A percentile compares a stretch with the other conserved stretches of the same genome.
Conservation (phyloP, 2,113 vertebrate genomes). For the Pollachius pollachius region DNA sequence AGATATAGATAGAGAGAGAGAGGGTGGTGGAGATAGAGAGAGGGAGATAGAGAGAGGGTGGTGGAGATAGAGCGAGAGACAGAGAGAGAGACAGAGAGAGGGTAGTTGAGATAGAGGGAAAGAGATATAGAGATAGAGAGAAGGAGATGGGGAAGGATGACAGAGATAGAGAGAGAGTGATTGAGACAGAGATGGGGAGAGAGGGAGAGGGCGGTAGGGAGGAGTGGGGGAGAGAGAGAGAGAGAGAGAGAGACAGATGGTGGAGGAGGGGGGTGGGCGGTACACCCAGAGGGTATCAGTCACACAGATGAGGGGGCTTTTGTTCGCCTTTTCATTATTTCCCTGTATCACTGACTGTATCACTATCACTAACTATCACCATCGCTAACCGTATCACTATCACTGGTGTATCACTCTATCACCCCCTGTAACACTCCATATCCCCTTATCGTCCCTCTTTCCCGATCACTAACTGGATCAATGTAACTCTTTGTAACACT, state of each 20-base stretch:
- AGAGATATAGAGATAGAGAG: no score
- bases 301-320: constrained; percentile 80
- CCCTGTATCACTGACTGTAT: constrained; percentile 77
- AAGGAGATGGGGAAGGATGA: no score
- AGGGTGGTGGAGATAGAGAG: constrained; percentile 19
- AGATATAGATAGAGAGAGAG: constrained; percentile 37
- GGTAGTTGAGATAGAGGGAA: no score
- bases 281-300: constrained; percentile 69
- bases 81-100: neutral
- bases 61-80: neutral
- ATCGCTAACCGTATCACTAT: no score
- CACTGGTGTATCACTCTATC: no score
- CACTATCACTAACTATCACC: constrained; percentile 66
- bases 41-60: constrained; percentile 15
- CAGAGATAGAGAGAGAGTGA: no score
- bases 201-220: constrained; percentile 52
- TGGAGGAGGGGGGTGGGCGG: constrained; percentile 45
- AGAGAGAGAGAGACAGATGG: constrained; percentile 25
- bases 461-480: no score
- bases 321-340: constrained; percentile 83
- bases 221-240: constrained; percentile 35
- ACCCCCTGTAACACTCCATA: no score
- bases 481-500: neutral
- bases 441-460: no score
- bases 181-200: constrained; percentile 25